phyloP scores from a whole-genome alignment of 2,797 vertebrate species.

The Myiotriccus ornatus region DNA sequence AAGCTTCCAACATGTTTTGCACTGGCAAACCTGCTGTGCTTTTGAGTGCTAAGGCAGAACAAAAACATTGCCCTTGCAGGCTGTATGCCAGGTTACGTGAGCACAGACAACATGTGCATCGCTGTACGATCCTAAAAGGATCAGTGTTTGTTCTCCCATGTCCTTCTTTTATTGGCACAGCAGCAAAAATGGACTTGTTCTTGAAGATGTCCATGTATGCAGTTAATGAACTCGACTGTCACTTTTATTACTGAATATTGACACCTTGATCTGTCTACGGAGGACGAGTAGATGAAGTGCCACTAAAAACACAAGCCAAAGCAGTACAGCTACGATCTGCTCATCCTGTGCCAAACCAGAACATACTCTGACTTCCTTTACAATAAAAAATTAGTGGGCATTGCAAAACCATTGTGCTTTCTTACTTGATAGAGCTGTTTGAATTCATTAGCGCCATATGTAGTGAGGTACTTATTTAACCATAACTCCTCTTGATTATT shows the following conservation, averaged over 20 bases:
- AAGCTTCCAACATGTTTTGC: not conserved
- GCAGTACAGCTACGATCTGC: not conserved
- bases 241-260: not conserved
- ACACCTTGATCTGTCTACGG: not conserved
- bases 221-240: not conserved
- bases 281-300: not conserved
- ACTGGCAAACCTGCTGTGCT: not conserved
- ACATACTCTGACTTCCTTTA: not conserved
- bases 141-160: not conserved
- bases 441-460: not conserved
- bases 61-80: not conserved
- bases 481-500: not conserved
- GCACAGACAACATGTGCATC: not conserved
- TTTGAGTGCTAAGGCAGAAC: not conserved
- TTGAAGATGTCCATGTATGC: not conserved
- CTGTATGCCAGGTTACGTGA: not conserved
- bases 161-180: not conserved
- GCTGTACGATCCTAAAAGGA: not conserved
- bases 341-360: not conserved
- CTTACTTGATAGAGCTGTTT: not conserved
- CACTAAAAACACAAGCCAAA: not conserved
- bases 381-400: not conserved
- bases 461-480: not conserved
- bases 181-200: not conserved
- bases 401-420: not conserved